These are phyloP conservation scores for Cataglyphis altisquamis DNA, from an alignment of 2,888 invertebrate species.

Conservation along the genomic window DNA sequence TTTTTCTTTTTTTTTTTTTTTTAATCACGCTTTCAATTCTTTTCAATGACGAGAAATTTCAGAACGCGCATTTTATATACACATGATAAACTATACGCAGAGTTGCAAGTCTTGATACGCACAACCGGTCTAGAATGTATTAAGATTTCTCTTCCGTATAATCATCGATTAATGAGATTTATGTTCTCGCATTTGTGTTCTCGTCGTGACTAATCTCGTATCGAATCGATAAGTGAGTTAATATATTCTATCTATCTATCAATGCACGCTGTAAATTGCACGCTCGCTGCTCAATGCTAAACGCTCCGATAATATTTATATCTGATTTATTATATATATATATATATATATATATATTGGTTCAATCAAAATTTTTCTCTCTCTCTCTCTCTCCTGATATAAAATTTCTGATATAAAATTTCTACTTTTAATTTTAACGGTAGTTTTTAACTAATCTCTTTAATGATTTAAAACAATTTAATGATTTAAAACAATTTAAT, in stretches of 20 bases:
- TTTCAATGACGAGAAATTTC: neutral
- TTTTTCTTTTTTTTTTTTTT: neutral
- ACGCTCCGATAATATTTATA: neutral
- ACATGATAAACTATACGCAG: neutral
- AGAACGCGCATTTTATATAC: neutral
- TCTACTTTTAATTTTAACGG: neutral
- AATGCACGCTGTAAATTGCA: neutral
- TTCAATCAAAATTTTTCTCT: neutral
- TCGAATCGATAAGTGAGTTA: neutral
- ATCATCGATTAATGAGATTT: slow-evolving; percentile 20
- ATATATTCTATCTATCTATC: neutral
- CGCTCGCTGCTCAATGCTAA: neutral
- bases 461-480: neutral
- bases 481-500: neutral
- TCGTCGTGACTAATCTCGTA: neutral
- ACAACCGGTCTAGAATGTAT: slow-evolving; percentile 27
- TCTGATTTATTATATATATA: neutral
- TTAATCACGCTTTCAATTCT: neutral
- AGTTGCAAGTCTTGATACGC: neutral
- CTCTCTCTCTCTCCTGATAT: neutral
- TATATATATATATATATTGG: neutral
- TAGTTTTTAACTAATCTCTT: neutral
- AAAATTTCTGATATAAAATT: neutral
- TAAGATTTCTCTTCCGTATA: slow-evolving; percentile 31
- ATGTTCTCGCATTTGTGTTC: neutral